These are phyloP conservation scores for Xenentodon cancila DNA, from an alignment of 2,797 vertebrate species.

Conservation along the genomic window DNA sequence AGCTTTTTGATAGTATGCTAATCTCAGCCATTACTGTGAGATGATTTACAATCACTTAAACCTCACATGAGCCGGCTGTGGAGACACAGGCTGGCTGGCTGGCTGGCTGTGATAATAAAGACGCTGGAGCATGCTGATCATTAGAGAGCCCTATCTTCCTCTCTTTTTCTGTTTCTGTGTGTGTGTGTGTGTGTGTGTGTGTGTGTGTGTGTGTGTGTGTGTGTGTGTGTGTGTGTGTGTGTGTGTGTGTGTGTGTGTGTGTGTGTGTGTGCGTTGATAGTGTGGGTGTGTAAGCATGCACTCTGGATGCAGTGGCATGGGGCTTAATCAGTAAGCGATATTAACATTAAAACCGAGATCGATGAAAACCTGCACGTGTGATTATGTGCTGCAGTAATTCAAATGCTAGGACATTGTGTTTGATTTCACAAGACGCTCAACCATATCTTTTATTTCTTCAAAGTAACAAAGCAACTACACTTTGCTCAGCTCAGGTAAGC, in stretches of 20 bases:
- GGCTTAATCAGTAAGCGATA: conserved; percentile 69
- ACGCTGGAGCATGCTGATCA: conserved; percentile 72
- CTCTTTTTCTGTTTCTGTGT: conserved; percentile 14
- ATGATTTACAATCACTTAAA: conserved; percentile 83
- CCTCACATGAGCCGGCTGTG: conserved; percentile 57
- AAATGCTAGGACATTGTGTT: conserved; percentile 1
- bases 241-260: conserved; percentile 1
- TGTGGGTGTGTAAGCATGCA: conserved; percentile 38
- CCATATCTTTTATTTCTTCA: background rate
- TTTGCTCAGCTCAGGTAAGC: no score
- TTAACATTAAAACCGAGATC: conserved; percentile 56
- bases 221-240: conserved; percentile 14
- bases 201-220: conserved; percentile 14
- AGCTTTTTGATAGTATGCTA: conserved; percentile 86
- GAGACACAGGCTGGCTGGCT: conserved; percentile 54
- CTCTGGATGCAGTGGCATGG: conserved; percentile 73
- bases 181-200: background rate
- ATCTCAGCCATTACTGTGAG: conserved; percentile 76
- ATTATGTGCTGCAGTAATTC: conserved; percentile 8
- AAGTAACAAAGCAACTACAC: background rate
- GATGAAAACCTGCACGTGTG: conserved; percentile 29
- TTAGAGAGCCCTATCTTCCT: conserved; percentile 61
- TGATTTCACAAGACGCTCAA: background rate
- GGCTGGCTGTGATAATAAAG: conserved; percentile 74
- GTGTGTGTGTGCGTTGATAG: conserved; percentile 21